A percentile compares a stretch with the other conserved stretches of the same genome.
These are phyloP conservation scores for Colaptes auratus DNA, from an alignment of 2,113 vertebrate species.

Conservation along the genomic window DNA sequence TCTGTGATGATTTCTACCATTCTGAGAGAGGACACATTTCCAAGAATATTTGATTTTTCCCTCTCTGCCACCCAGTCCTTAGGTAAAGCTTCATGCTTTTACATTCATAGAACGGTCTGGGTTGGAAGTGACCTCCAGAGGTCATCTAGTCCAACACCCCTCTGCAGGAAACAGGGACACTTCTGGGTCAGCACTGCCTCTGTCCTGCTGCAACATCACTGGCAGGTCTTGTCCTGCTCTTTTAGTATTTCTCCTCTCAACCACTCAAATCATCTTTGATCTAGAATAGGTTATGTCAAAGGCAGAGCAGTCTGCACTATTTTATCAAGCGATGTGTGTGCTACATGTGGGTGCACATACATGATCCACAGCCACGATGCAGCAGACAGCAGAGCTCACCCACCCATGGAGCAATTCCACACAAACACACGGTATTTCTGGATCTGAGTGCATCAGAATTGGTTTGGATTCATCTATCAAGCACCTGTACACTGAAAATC, in stretches of 20 bases:
- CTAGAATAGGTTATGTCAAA: background rate
- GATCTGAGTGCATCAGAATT: background rate
- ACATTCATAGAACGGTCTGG: too few species aligned
- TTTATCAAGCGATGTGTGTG: accelerated
- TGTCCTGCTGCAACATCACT: background rate
- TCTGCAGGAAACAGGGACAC: too few species aligned
- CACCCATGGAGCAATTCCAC: accelerated
- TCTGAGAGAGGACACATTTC: background rate
- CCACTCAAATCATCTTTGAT: background rate
- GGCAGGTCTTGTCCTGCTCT: background rate
- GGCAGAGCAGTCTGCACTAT: background rate
- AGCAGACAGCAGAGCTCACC: background rate
- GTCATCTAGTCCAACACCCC: too few species aligned
- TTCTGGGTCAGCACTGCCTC: background rate
- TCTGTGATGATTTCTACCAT: background rate
- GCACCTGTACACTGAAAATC: background rate
- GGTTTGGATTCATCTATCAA: background rate
- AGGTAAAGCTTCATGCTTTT: background rate
- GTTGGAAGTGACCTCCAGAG: too few species aligned
- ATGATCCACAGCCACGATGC: accelerated
- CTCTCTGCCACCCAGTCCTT: background rate
- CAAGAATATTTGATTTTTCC: background rate
- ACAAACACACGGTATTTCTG: accelerated
- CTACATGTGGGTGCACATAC: background rate
- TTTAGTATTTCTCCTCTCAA: background rate